Evolutionary conservation across 2,888 invertebrate genomes (phyloP).

Genomic region (Melanargia galathea): DNA sequence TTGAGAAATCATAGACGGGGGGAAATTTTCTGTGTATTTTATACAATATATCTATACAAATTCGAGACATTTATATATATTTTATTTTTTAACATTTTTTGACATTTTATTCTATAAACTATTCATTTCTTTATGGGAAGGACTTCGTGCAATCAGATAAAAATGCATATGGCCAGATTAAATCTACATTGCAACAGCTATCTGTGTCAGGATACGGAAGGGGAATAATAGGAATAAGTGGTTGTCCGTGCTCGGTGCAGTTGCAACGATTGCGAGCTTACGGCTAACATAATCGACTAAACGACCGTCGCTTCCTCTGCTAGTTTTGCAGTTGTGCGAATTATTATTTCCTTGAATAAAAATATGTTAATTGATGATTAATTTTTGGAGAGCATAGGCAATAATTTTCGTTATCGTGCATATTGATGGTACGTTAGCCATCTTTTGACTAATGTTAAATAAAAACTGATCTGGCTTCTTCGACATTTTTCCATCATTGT

Average conservation of each 20-base stretch:
- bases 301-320: slow-evolving; percentile 30
- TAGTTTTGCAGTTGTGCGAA: slow-evolving; percentile 16
- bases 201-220: slow-evolving; percentile 34
- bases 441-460: too few species aligned
- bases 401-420: too few species aligned
- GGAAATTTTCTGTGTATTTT: too few species aligned
- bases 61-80: too few species aligned
- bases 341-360: background rate
- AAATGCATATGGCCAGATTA: background rate
- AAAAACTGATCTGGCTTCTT: too few species aligned
- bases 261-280: slow-evolving; percentile 26
- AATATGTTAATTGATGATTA: too few species aligned
- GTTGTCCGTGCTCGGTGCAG: slow-evolving; percentile 29
- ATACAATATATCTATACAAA: too few species aligned
- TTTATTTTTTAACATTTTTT: too few species aligned
- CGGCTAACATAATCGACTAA: slow-evolving; percentile 24
- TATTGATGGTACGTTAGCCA: too few species aligned
- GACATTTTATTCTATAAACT: background rate
- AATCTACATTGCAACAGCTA: slow-evolving; percentile 23
- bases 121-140: background rate
- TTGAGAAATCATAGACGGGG: too few species aligned
- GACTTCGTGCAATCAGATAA: background rate
- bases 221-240: slow-evolving; percentile 35
- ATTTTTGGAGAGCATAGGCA: too few species aligned
- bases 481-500: too few species aligned